Evolutionary conservation across 1,140 invertebrate genomes (phyloP).

Genomic region (Panagrolaimus sp.): DNA sequence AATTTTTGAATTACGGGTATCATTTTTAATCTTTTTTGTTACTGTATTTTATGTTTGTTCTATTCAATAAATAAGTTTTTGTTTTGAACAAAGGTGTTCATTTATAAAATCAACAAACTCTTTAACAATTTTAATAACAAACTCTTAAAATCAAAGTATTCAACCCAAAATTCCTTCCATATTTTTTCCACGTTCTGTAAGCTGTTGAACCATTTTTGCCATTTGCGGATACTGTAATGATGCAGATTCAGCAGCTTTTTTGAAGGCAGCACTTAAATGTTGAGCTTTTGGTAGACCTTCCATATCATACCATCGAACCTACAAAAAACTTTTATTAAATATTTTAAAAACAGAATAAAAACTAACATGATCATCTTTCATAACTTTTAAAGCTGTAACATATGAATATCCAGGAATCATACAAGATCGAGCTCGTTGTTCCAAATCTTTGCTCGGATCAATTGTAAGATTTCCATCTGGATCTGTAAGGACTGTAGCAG

Average conservation of each 20-base stretch:
- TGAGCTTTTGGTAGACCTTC: background rate
- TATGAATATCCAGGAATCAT: background rate
- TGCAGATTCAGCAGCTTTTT: background rate
- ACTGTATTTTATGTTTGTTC: no score
- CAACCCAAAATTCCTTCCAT: no score
- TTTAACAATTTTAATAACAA: no score
- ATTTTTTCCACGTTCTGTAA: background rate
- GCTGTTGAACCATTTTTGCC: slow-evolving; percentile 4
- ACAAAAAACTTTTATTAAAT: background rate
- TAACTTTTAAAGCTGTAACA: background rate
- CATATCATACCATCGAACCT: slow-evolving; percentile 10
- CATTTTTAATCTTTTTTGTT: no score
- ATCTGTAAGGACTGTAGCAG: background rate
- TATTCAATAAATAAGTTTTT: no score
- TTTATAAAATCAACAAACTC: no score
- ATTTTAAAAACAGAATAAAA: background rate
- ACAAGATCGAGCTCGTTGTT: background rate
- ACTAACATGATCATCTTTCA: slow-evolving; percentile 8
- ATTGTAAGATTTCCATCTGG: background rate
- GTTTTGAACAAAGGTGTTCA: no score
- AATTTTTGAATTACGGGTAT: no score
- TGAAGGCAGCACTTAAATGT: background rate
- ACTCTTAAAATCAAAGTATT: no score
- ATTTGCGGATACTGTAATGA: background rate
- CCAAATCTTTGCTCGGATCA: background rate